Conservation (phyloP, 2,113 vertebrate species). For the Electrona antarctica region DNA sequence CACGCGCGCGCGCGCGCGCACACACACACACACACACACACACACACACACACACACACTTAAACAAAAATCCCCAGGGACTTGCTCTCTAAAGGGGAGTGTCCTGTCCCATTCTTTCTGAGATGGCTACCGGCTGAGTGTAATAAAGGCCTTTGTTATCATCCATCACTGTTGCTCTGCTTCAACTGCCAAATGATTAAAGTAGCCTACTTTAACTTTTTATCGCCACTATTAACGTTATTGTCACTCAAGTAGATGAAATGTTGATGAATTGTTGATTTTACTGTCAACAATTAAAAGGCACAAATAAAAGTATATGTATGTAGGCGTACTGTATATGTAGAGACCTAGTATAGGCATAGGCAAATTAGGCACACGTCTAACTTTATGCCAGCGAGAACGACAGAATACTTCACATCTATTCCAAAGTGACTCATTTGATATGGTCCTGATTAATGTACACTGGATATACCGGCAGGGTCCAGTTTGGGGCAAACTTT, state of each 20-base stretch:
- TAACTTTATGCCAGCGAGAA: no score
- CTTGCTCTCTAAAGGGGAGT: conserved; percentile 53
- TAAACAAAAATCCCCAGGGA: conserved; percentile 66
- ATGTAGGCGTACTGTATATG: no score
- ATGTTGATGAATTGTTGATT: conserved; percentile 31
- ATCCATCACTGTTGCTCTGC: conserved; percentile 32
- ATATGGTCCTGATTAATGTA: no score
- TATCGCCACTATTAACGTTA: no score
- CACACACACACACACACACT: conserved; percentile 11
- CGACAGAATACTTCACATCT: no score
- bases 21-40: not conserved
- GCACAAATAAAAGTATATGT: not conserved
- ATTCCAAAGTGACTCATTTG: no score
- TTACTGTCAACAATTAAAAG: not conserved
- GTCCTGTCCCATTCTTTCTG: conserved; percentile 61
- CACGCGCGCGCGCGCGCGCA: not conserved
- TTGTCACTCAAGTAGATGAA: conserved; percentile 5
- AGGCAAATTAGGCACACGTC: no score
- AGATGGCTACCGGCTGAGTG: conserved; percentile 67
- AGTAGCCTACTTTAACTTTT: conserved; percentile 13
- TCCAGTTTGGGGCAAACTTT: no score
- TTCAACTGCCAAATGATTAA: conserved; percentile 39
- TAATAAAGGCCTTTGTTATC: conserved; percentile 76
- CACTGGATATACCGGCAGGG: no score
- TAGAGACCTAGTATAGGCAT: no score